A percentile compares a stretch with the other conserved stretches of the same genome.
phyloP scores from a whole-genome alignment of 2,888 invertebrate species.

The Rhagonycha lutea region DNA sequence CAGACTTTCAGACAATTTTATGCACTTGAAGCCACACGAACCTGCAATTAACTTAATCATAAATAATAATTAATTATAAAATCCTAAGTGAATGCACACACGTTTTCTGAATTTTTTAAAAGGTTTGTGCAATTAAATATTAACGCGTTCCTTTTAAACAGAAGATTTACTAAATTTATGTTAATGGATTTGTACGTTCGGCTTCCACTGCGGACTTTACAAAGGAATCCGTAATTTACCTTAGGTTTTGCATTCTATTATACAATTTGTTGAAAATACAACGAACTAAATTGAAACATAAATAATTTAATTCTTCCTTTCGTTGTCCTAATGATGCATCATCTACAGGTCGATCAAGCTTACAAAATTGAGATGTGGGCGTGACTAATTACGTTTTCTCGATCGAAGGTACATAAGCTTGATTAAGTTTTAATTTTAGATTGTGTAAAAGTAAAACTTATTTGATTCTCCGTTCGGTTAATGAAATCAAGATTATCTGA shows the following conservation, averaged over 20 bases:
- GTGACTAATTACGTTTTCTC: not conserved
- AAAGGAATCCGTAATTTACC: not conserved
- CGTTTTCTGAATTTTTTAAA: not conserved
- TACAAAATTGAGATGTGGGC: not conserved
- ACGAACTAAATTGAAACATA: not conserved
- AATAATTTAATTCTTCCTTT: not conserved
- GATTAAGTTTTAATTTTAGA: not conserved
- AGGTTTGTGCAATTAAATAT: not conserved
- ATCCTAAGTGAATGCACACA: not conserved
- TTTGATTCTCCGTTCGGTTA: conserved; percentile 4
- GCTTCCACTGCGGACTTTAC: not conserved
- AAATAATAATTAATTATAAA: not conserved
- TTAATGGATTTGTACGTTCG: not conserved
- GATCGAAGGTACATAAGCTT: not conserved
- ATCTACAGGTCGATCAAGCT: not conserved
- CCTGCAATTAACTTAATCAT: not conserved
- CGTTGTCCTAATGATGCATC: not conserved
- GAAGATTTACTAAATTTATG: not conserved
- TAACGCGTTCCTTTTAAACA: not conserved
- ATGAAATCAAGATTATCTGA: conserved; percentile 15
- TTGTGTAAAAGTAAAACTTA: not conserved
- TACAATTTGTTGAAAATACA: not conserved
- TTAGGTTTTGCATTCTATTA: not conserved
- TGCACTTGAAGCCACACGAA: no score
- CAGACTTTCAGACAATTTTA: no score